Evolutionary conservation across 1,140 invertebrate species (phyloP), one percentile per base, ranked within the genome.

Genomic region (Metopolophium dirhodum): DNA sequence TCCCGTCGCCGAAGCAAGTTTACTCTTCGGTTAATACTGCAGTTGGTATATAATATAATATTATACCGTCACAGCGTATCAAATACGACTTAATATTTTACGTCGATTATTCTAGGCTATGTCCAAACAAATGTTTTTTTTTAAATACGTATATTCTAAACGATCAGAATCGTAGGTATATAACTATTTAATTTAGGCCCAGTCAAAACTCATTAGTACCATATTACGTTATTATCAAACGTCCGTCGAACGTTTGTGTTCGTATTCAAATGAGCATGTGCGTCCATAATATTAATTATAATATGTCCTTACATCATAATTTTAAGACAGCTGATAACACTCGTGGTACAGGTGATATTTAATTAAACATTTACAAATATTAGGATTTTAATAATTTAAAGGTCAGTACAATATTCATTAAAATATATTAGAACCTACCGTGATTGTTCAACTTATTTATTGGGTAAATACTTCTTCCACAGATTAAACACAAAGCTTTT

Each of bases 61-160:
- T 41, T 51, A 45, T 41, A 30, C 41, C 3, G 41, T 86, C 45
- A 37, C 23, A 41, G 37, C 37, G 37, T 85, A 85, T 45, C 41
- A 23, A 37, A 11, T 82, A n/a, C 68, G 37, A 86, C 45, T 30
- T 35, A 22, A 41, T 41, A 41, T 23, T 51, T 49, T 22, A 88
- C 30, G 7, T 35, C 30, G 22, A 23, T 51, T 22, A 22, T 51
- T 51, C n/a, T 88, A 47, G n/a, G n/a, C n/a, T 7, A n/a, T 20
- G 47, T 88, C 86, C 86, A 88, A 51, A 88, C 86, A 51, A 88
- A 45, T 87, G 85, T 87, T 49, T 18, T 83, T 18, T 83, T 87
- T 87, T 30, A 87, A 87, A n/a, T 49, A n/a, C 47, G 8, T 68
- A 22, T 87, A 41, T 41, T 86, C 47, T 47, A 45, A 86, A 86